Conservation (phyloP, 2,888 invertebrate species). For the Busseola fusca region DNA sequence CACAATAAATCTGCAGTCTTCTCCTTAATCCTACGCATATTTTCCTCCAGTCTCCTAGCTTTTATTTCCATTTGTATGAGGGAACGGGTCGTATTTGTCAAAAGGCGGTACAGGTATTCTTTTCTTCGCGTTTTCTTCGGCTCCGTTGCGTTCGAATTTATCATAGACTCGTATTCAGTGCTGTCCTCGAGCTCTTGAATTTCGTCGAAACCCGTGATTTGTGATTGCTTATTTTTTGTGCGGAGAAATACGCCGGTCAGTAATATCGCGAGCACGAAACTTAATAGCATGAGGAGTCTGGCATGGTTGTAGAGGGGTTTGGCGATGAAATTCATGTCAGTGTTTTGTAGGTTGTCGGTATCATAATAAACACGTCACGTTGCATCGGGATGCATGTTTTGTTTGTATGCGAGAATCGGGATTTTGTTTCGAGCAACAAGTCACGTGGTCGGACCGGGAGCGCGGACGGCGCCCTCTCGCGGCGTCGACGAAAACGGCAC, state of each 20-base stretch:
- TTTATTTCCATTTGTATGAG: constrained; percentile 90
- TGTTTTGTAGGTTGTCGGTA: constrained; percentile 59
- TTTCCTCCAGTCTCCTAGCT: constrained; percentile 88
- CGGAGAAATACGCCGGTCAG: constrained; percentile 79
- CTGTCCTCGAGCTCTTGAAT: constrained; percentile 70
- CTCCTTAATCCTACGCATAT: constrained; percentile 89
- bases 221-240: constrained; percentile 73
- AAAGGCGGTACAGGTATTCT: constrained; percentile 87
- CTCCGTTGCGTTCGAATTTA: constrained; percentile 79
- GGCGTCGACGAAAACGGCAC: constrained; percentile 84
- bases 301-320: constrained; percentile 81
- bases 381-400: constrained; percentile 74
- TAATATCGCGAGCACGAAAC: constrained; percentile 77
- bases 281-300: constrained; percentile 79
- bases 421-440: constrained; percentile 80
- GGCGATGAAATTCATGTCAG: constrained; percentile 85
- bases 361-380: constrained; percentile 70
- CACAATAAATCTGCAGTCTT: constrained; percentile 88
- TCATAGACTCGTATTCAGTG: constrained; percentile 78
- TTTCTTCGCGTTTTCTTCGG: constrained; percentile 83
- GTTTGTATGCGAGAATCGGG: constrained; percentile 63
- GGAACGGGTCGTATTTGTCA: constrained; percentile 88
- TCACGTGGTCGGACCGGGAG: constrained; percentile 77
- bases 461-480: constrained; percentile 86
- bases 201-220: constrained; percentile 66